Evolutionary conservation across 92 coral and sea anemone genomes (phyloP).

Genomic region (Umimayanthus kanabou): DNA sequence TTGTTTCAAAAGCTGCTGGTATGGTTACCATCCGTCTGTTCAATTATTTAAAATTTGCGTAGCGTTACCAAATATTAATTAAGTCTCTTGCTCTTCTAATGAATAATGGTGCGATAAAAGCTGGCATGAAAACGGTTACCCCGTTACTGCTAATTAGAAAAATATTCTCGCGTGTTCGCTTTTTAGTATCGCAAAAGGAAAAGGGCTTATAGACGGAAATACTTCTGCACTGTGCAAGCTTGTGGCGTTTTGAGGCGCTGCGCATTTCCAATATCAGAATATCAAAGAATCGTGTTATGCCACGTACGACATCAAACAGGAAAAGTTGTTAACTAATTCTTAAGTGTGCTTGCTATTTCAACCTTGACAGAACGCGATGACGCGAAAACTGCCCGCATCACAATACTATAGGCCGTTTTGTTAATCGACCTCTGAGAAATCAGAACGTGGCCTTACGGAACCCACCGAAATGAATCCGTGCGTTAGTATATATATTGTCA

Average conservation of each 20-base stretch:
- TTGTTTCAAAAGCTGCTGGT: neutral
- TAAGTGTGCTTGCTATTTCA: conserved; percentile 23
- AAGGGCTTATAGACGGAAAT: too few species aligned
- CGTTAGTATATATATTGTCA: neutral
- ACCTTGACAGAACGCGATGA: conserved; percentile 31
- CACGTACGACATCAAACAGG: conserved; percentile 18
- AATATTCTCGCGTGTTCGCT: neutral
- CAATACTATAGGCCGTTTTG: conserved; percentile 19
- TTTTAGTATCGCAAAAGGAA: neutral
- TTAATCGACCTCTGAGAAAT: conserved; percentile 51
- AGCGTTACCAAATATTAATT: neutral
- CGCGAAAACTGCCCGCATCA: conserved; percentile 38
- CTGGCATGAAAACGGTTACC: neutral
- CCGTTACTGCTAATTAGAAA: neutral
- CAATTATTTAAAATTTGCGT: neutral
- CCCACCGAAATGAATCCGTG: neutral
- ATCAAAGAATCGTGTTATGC: neutral
- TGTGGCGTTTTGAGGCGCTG: neutral
- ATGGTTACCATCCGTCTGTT: neutral
- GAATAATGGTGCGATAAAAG: neutral
- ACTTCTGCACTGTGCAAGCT: neutral
- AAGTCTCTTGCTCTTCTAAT: neutral
- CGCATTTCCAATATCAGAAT: neutral
- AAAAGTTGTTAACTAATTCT: neutral
- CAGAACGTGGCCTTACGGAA: conserved; percentile 50